A percentile compares a stretch with the other conserved stretches of the same genome.
Evolutionary conservation across 2,888 invertebrate species (phyloP).

Genomic region (Cheilosia grossa): DNA sequence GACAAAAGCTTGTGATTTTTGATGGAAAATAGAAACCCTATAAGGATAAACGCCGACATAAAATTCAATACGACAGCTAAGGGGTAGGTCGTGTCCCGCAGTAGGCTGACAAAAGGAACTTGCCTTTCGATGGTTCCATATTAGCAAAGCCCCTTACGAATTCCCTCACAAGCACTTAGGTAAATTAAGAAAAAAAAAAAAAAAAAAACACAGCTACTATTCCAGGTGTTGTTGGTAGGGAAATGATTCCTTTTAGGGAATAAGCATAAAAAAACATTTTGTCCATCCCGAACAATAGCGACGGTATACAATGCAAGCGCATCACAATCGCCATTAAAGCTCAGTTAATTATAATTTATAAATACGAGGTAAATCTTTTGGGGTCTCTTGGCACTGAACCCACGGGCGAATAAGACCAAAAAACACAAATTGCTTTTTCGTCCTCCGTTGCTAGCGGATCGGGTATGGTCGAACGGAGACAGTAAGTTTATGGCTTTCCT

Average conservation of each 20-base stretch:
- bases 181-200: not conserved
- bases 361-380: slow-evolving; percentile 23
- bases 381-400: slow-evolving; percentile 29
- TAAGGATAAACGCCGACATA: too few relatives aligned
- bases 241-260: not conserved
- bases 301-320: not conserved
- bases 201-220: not conserved
- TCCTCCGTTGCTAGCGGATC: not conserved
- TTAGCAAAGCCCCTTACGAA: too few relatives aligned
- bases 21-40: too few relatives aligned
- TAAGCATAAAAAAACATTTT: not conserved
- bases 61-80: too few relatives aligned
- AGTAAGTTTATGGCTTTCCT: slow-evolving; percentile 23
- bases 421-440: slow-evolving; percentile 29
- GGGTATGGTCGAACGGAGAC: slow-evolving; percentile 1
- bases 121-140: too few relatives aligned
- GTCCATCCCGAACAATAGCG: not conserved
- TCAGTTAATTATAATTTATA: slow-evolving; percentile 44
- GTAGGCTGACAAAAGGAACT: too few relatives aligned
- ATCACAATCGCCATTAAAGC: slow-evolving; percentile 32
- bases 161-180: not conserved
- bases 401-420: slow-evolving; percentile 7
- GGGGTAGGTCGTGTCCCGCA: too few relatives aligned
- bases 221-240: not conserved
- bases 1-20: too few relatives aligned